These are phyloP conservation scores for Axea sp. DNA, from an alignment of 2,888 invertebrate species.

Conservation along the genomic window DNA sequence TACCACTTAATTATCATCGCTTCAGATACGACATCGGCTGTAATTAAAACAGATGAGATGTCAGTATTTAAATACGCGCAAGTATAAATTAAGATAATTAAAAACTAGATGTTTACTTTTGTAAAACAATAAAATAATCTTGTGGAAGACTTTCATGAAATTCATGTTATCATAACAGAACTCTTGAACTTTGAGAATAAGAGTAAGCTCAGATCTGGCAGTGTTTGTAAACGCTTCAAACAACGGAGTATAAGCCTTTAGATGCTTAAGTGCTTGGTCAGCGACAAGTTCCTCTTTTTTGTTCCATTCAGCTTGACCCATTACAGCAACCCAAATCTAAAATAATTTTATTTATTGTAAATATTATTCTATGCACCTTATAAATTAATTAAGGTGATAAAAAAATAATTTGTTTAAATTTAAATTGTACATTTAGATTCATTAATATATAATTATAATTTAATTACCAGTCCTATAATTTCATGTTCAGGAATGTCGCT, in stretches of 20 bases:
- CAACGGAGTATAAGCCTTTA: conserved; percentile 91
- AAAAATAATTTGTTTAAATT: too few relatives aligned
- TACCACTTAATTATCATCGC: conserved; percentile 98
- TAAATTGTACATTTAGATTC: too few relatives aligned
- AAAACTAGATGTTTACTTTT: conserved; percentile 89
- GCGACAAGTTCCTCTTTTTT: conserved; percentile 95
- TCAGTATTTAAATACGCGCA: too few relatives aligned
- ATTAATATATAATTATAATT: too few relatives aligned
- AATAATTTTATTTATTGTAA: conserved; percentile 23
- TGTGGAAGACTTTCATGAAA: conserved; percentile 99
- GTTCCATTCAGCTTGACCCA: conserved; percentile 98
- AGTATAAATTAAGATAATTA: too few relatives aligned
- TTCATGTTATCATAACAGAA: conserved; percentile 99
- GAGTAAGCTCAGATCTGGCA: conserved; percentile 91
- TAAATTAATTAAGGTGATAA: too few relatives aligned
- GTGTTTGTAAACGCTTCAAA: conserved; percentile 93
- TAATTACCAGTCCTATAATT: conserved; percentile 88
- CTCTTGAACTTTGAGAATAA: conserved; percentile 96
- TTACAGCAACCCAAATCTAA: conserved; percentile 95
- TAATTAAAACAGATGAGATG: too few relatives aligned
- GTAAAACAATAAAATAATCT: conserved; percentile 97
- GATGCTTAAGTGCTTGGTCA: conserved; percentile 95
- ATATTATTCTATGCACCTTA: not conserved
- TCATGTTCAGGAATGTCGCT: conserved; percentile 94
- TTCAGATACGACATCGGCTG: conserved; percentile 95